phyloP scores from a whole-genome alignment of 1,140 invertebrate genomes.

The Tribolium madens region DNA sequence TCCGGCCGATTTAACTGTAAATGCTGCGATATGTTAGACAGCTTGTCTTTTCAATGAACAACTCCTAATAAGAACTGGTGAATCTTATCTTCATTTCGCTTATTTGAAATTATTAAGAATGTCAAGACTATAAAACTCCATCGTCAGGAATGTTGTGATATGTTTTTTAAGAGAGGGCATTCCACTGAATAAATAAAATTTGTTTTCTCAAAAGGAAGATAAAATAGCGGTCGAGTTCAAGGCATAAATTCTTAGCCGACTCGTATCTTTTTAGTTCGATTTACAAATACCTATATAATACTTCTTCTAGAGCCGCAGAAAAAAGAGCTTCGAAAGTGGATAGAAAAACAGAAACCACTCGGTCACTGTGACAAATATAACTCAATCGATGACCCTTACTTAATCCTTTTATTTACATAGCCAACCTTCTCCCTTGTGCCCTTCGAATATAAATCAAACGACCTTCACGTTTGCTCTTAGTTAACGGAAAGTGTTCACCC shows the following conservation, averaged over 20 bases:
- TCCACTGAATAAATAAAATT: conserved; percentile 8
- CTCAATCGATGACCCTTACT: conserved; percentile 38
- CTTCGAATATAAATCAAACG: conserved; percentile 6
- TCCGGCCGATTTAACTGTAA: conserved; percentile 9
- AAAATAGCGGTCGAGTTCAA: conserved; percentile 27
- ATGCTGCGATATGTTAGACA: neutral
- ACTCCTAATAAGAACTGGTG: neutral
- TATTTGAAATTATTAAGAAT: no score
- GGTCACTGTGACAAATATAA: conserved; percentile 38
- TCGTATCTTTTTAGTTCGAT: conserved; percentile 34
- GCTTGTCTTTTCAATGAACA: neutral
- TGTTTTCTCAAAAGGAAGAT: conserved; percentile 22
- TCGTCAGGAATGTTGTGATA: neutral
- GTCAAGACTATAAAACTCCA: no score
- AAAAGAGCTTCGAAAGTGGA: conserved; percentile 26
- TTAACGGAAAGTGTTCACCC: conserved; percentile 7
- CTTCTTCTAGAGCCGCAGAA: conserved; percentile 6
- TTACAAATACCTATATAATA: conserved; percentile 34
- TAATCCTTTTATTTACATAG: conserved; percentile 38
- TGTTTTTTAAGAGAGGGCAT: neutral
- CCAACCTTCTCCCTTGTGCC: conserved; percentile 11
- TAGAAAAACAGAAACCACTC: conserved; percentile 37
- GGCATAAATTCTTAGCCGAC: conserved; percentile 22
- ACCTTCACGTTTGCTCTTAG: neutral
- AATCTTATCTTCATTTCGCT: no score